Evolutionary conservation across 2,113 vertebrate genomes (phyloP).

Genomic region (Gopherus flavomarginatus): DNA sequence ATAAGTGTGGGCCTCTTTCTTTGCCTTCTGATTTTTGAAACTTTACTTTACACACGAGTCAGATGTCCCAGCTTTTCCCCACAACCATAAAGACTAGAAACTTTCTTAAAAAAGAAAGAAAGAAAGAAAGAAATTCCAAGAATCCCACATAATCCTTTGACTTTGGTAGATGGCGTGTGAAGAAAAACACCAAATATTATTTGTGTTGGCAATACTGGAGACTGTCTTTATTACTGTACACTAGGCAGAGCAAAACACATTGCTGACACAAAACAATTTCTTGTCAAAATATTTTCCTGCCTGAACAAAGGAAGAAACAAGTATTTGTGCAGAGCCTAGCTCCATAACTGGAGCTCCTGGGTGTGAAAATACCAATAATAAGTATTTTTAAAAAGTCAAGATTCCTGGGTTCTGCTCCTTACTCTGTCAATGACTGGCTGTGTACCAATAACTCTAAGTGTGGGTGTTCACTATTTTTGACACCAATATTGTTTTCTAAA

Average conservation of each 20-base stretch:
- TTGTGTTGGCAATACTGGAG: background rate
- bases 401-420: no score
- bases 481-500: no score
- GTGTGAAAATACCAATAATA: no score
- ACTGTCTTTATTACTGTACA: background rate
- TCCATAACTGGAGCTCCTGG: accelerated
- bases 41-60: background rate
- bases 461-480: no score
- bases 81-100: background rate
- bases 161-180: conserved; percentile 9
- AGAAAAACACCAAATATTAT: conserved; percentile 8
- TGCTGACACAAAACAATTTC: background rate
- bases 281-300: background rate
- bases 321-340: accelerated
- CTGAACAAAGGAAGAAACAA: background rate
- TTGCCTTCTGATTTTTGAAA: background rate
- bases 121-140: background rate
- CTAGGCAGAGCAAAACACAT: background rate
- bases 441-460: no score
- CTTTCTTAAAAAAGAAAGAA: background rate
- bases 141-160: background rate
- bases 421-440: no score
- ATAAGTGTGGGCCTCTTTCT: background rate
- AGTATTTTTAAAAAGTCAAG: no score
- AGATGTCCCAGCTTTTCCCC: background rate